Evolutionary conservation across 1,140 invertebrate genomes (phyloP), one percentile per base, ranked within the genome.

Genomic region (Achatina immaculata): DNA sequence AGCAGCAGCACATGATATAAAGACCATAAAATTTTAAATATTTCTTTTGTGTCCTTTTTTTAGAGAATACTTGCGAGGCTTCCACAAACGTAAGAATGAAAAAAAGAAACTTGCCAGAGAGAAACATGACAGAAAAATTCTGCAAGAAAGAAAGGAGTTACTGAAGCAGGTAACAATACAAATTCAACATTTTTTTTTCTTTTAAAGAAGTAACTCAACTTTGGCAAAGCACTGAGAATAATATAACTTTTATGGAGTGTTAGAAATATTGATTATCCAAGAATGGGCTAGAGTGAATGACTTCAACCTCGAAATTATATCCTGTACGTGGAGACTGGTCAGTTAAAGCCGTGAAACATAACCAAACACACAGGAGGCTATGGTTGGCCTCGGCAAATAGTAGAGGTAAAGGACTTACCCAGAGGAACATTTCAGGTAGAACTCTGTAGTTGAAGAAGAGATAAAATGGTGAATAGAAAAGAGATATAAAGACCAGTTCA

Each of bases 11-110:
- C n/a, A n/a, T n/a, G n/a, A n/a, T n/a, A n/a, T n/a, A n/a, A n/a
- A n/a, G n/a, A 21, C 3, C 6, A 11, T 55, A n/a, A 11, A 11
- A 4, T 21, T 21, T 55, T 4, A 11, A 21, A 6, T 55, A 2
- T 55, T 11, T 55, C 21, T 55, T 21, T 2, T 4, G 11, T 62
- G n/a, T n/a, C n/a, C 48, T 75, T 51, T 45, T 48, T 24, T 21
- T 48, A 80, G 78, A 19, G 78, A 80, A 72, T 80, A 80, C 55
- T 34, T 80, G 24, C 36, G 68, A 72, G 78, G 78, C 24, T 80
- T 80, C 69, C 66, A 71, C n/a, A 80, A 80, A 34, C 36, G 78
- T 19, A 80, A 80, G 48, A 71, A 51, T 71, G 66, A 80, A 55
- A 69, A 68, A n/a, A 65, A 66, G 43, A 71, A 80, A 34, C 45